Evolutionary conservation across 2,113 vertebrate genomes (phyloP).

Genomic region (Cathartes aura): DNA sequence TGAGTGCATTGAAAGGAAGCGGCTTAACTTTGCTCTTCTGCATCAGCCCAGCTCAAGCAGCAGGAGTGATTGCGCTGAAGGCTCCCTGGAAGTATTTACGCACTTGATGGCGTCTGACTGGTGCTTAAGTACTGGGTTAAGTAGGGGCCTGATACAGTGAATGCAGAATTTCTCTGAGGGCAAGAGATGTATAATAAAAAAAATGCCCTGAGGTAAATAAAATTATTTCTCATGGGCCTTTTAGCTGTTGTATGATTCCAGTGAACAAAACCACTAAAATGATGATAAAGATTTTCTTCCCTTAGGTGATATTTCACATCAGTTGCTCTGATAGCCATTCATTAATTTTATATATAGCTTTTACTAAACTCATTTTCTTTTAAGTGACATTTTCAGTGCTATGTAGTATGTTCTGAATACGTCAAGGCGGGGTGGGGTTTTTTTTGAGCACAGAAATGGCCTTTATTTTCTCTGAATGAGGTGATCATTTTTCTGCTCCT

Average conservation of each 20-base stretch:
- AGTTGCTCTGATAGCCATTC: neutral
- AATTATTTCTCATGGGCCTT: neutral
- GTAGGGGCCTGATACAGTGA: neutral
- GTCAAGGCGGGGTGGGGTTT: neutral
- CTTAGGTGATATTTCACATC: neutral
- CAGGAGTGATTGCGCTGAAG: fast-evolving
- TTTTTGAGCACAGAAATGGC: neutral
- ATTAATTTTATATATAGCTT: neutral
- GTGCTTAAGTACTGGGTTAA: neutral
- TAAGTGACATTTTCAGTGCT: neutral
- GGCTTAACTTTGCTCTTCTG: fast-evolving
- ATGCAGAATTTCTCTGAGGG: neutral
- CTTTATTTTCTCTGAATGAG: neutral
- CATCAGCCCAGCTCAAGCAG: no score
- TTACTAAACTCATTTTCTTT: neutral
- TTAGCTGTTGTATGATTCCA: neutral
- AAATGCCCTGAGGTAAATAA: neutral
- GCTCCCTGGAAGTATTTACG: neutral
- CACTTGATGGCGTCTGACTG: neutral
- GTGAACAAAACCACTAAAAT: neutral
- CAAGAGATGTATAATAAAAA: neutral
- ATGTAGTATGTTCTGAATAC: no score
- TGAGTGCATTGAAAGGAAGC: fast-evolving
- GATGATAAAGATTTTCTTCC: neutral
- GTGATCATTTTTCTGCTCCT: neutral